Evolutionary conservation across 1,140 invertebrate species (phyloP), one percentile per base, ranked within the genome.

Genomic region (Zaprionus gabonicus): DNA sequence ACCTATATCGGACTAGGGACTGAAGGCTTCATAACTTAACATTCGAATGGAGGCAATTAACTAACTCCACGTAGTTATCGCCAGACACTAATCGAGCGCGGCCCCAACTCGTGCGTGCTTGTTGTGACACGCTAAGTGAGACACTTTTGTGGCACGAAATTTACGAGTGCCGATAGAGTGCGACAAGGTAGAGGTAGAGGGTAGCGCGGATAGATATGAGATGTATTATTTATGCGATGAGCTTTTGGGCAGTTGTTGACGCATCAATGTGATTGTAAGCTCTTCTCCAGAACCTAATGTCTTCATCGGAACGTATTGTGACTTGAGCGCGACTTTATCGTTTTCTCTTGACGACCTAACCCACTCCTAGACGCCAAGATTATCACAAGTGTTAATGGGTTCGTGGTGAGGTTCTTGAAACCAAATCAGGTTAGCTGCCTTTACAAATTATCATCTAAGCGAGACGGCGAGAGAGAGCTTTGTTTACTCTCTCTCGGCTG

Each of bases 101-200:
- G 20, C 49, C 17, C 12, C 2, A 38, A 58, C 27, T 15, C 9
- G 17, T 31, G 13, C 44, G 13, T 70, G 63, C 46, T 66, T 90
- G 85, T 88, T 88, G 66, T 88, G 85, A 88, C 85, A 88, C 23
- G 59, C 65, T 75, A 78, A 78, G 71, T 78, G 66, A 74, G 71
- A 69, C 76, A 78, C 75, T 77, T 73, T 73, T 73, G 25, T 53
- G 63, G n/a, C 9, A 27, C 12, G 20, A 63, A 58, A 77, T 73
- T 77, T 73, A 77, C 49, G 75, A 58, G 71, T 36, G 58, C 58
- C 41, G 75, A 77, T 77, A 71, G 59, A 60, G 28, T 10, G 41
- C 20, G 44, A 28, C 36, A 44, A 44, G 41, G 31, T 10, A 10
- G 41, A 46, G 41, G 17, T 2, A 44, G 5, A 23, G 23, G 23